Conservation (phyloP, 64 coral and sea anemone genomes). For the Hydrozoanthus tunicans region DNA sequence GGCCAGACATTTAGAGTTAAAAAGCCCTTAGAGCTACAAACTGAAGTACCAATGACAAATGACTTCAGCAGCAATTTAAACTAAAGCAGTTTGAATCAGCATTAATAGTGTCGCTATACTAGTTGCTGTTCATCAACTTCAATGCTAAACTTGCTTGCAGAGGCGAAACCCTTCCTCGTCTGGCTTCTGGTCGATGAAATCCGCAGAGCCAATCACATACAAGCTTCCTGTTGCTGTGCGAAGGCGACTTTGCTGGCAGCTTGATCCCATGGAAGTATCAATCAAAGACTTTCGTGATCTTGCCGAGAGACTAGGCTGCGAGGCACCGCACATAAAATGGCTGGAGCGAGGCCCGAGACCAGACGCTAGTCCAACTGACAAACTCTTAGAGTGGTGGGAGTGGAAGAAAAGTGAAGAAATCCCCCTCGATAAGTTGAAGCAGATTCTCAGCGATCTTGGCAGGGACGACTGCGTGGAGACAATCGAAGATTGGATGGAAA, state of each 20-base stretch:
- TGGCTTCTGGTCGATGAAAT: background rate
- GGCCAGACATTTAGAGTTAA: too few relatives aligned
- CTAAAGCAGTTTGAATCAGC: too few relatives aligned
- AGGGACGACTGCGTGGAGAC: background rate
- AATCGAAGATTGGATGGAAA: too few relatives aligned
- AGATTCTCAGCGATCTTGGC: background rate
- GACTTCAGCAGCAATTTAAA: too few relatives aligned
- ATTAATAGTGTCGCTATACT: too few relatives aligned
- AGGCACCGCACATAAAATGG: background rate
- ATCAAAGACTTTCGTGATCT: conserved; percentile 10
- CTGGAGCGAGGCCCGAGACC: background rate
- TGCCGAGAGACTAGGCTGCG: conserved; percentile 6
- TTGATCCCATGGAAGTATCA: background rate
- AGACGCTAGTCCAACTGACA: background rate
- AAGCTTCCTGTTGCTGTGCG: background rate
- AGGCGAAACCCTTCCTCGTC: conserved; percentile 1
- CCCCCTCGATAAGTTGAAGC: background rate
- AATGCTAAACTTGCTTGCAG: background rate
- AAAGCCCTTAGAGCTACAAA: too few relatives aligned
- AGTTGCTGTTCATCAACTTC: too few relatives aligned
- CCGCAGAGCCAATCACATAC: background rate
- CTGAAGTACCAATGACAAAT: too few relatives aligned
- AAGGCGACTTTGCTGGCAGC: background rate
- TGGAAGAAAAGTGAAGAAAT: background rate
- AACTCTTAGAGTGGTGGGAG: conserved; percentile 33